Evolutionary conservation across 2,888 invertebrate species (phyloP), one percentile per base, ranked within the genome.

Genomic region (Lepidonotus clava): DNA sequence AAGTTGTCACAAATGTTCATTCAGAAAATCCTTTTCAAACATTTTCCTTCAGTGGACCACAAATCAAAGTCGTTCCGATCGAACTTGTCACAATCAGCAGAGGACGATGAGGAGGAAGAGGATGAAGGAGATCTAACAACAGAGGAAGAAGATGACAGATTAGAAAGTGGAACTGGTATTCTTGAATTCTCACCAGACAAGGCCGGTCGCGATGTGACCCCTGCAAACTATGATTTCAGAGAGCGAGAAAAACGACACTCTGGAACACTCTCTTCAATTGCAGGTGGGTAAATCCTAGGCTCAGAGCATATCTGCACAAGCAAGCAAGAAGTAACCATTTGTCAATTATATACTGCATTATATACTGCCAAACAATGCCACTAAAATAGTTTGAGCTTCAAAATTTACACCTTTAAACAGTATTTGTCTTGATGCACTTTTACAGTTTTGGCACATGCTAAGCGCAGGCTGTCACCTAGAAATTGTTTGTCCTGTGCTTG

Each of bases 151-250:
- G 87, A 90, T 14, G 86, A 87, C 76, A 91, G 93, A 38, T 90
- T 93, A 1, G 92, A 93, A 86, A 94, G 94, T 87, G 95, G 94
- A 14, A 91, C 90, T 21, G 94, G 94, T 24, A 94, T 95, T 56
- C 91, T 98, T 85, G 97, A 98, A 94, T 97, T 98, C 94, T 96
- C 97, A 36, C 97, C 98, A 0, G 97, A 97, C 89, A 97, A 97
- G 93, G 97, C 97, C 0, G 97, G 97, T 0, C 96, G 96, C 92
- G 97, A 98, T 92, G 97, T 97, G 86, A 97, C 97, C 0, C 97
- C 97, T 0, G 96, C 97, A 89, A 97, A 97, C 94, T 96, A 97
- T 90, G 96, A 97, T 92, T 97, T 97, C 92, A 96, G 96, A 90
- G 96, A 96, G 87, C 28, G 83, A 1, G 80, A 87, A 4, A 84